Base-by-base conservation (phyloP, 1,140 invertebrate species). In the Sarcophaga bullata region DNA sequence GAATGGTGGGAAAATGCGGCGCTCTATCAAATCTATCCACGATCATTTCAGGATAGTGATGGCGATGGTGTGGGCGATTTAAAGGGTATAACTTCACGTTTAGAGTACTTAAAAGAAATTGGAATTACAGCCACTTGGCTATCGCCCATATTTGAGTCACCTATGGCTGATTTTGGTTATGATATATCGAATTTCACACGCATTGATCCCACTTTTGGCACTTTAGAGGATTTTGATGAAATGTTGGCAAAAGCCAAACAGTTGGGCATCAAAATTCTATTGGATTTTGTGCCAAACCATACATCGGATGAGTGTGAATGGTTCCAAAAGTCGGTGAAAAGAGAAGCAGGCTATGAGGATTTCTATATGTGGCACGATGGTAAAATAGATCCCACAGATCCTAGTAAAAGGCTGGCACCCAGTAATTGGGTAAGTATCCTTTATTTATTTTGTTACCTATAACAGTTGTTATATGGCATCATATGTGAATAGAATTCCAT, bases 61-160 rank as follows among this genome's bases (percentile, higher is more conserved):
- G 94, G 92, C 7, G 94, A 96, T 87, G 95, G 96, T 8, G 91
- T 95, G 47, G 96, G 96, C 1, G 96, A 97, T 90, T 87, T 97
- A 15, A 91, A 92, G 85, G 92, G 92, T 75, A 92, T 92, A 10
- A 92, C 91, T 1, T 86, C 85, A 46, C 91, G 90, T 15, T 84
- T 92, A 81, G 85, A 90, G 50, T 92, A 92, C 85, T 85, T 93
- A 5, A 92, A 92, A 85, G 92, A 92, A 83, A 85, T 92, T 46
- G 92, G 92, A 48, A 87, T 93, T 11, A 91, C 92, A 15, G 93
- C 91, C 3, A 92, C 93, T 87, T 95, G 94, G 93, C 85, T 97
- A 0, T 95, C 94, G 37, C 94, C 94, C 1, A 93, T 96, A 80
- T 95, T 93, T 85, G 91, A 92, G 80, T 94, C 93, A 8, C 93